A percentile compares a stretch with the other conserved stretches of the same genome.
Conservation (phyloP, 2,113 vertebrate genomes). For the Oenanthe oenanthe region DNA sequence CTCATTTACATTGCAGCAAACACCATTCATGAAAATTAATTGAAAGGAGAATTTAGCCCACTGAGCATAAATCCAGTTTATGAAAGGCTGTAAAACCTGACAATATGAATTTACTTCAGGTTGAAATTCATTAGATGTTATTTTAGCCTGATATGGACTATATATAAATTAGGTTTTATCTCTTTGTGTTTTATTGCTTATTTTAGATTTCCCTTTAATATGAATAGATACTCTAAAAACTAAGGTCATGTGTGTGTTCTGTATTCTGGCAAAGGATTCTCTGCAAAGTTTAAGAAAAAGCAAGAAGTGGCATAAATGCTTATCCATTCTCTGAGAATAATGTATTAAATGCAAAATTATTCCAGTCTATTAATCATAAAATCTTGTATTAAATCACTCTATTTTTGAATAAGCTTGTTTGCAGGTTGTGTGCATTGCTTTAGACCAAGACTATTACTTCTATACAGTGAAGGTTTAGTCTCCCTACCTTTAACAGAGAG, state of each 20-base stretch:
- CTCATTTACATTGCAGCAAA: slow-evolving; percentile 10
- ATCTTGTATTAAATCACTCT: not conserved
- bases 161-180: not conserved
- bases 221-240: not conserved
- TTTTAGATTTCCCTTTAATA: not conserved
- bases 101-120: slow-evolving; percentile 15
- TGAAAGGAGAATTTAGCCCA: slow-evolving; percentile 9
- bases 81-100: slow-evolving; percentile 33
- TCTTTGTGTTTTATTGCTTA: not conserved
- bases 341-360: not conserved
- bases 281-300: not conserved
- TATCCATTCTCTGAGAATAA: not conserved
- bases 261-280: not conserved
- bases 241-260: not conserved
- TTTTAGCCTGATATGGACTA: not conserved
- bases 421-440: not conserved
- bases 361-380: not conserved
- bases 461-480: not conserved
- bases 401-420: not conserved
- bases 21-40: slow-evolving; percentile 36
- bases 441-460: not conserved
- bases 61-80: slow-evolving; percentile 17
- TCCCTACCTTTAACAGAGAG: not conserved
- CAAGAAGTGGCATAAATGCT: not conserved
- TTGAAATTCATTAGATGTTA: slow-evolving; percentile 5